These are phyloP conservation scores for Yponomeuta cagnagella DNA, from an alignment of 2,888 invertebrate species.

Conservation along the genomic window DNA sequence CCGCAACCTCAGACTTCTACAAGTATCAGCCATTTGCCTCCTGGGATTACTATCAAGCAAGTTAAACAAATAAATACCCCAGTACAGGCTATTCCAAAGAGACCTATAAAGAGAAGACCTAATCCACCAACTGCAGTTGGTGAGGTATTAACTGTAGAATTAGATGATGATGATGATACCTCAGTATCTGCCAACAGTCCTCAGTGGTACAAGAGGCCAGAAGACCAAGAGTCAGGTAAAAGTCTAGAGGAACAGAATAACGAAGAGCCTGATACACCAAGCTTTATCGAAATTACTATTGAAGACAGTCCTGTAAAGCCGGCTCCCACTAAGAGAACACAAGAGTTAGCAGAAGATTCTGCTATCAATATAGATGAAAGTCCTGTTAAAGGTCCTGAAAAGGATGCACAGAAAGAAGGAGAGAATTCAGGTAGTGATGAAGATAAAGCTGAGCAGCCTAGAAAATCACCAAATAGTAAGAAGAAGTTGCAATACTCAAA, in stretches of 20 bases:
- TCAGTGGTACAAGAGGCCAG: conserved; percentile 64
- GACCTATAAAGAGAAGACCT: conserved; percentile 28
- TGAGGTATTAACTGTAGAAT: conserved; percentile 47
- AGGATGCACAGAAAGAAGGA: conserved; percentile 24
- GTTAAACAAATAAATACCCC: conserved; percentile 7
- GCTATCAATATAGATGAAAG: conserved; percentile 64
- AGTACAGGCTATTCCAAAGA: conserved; percentile 22
- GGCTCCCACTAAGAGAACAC: conserved; percentile 30
- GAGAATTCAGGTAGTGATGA: conserved; percentile 30
- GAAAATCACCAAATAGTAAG: conserved; percentile 44
- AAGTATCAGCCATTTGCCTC: conserved; percentile 10
- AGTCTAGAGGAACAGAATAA: conserved; percentile 43
- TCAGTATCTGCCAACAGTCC: conserved; percentile 33
- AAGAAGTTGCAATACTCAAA: conserved; percentile 57
- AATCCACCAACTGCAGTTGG: conserved; percentile 27
- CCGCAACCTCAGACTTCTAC: background rate
- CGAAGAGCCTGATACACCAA: conserved; percentile 43
- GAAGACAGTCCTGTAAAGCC: conserved; percentile 64
- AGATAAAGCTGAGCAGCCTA: conserved; percentile 25
- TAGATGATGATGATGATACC: conserved; percentile 61
- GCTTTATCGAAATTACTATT: conserved; percentile 59
- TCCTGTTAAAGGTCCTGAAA: conserved; percentile 38
- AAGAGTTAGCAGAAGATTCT: conserved; percentile 40
- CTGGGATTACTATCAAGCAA: conserved; percentile 9
- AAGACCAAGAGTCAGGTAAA: conserved; percentile 34